These are phyloP conservation scores for Ditylenchus weischeri DNA, from an alignment of 2,888 invertebrate genomes.

Conservation along the genomic window DNA sequence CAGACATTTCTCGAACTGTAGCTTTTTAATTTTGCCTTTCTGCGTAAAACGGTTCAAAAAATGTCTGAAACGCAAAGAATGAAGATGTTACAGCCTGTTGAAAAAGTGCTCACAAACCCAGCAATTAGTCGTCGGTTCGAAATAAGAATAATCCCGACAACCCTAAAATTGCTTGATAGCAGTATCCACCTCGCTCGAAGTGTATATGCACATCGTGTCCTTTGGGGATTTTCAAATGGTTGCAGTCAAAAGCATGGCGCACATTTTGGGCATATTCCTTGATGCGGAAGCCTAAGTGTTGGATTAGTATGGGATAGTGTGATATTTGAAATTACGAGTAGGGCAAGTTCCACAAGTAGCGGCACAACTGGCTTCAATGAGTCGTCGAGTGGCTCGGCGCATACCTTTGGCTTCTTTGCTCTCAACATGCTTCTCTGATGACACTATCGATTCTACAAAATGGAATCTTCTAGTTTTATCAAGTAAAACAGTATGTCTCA, in stretches of 20 bases:
- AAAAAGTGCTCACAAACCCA: too few species aligned
- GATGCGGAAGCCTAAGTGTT: background rate
- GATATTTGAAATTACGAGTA: background rate
- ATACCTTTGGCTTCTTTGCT: slow-evolving; percentile 4
- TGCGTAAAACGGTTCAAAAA: too few species aligned
- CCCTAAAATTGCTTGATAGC: too few species aligned
- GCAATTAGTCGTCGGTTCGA: too few species aligned
- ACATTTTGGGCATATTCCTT: slow-evolving; percentile 6
- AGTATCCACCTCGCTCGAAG: background rate
- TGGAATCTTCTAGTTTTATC: too few species aligned
- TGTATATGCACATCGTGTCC: background rate
- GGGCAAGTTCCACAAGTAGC: slow-evolving; percentile 6
- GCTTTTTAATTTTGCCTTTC: too few species aligned
- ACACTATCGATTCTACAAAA: too few species aligned
- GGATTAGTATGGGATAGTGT: background rate
- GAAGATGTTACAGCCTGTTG: too few species aligned
- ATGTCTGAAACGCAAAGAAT: too few species aligned
- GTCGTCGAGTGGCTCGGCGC: slow-evolving; percentile 2
- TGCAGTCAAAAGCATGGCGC: background rate
- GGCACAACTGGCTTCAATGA: slow-evolving; percentile 2
- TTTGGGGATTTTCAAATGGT: background rate
- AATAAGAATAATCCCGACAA: too few species aligned
- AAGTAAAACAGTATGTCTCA: too few species aligned
- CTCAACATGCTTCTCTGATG: background rate
- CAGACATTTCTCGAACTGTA: too few species aligned